phyloP scores from a whole-genome alignment of 2,113 vertebrate species.

The Anguilla japonica region DNA sequence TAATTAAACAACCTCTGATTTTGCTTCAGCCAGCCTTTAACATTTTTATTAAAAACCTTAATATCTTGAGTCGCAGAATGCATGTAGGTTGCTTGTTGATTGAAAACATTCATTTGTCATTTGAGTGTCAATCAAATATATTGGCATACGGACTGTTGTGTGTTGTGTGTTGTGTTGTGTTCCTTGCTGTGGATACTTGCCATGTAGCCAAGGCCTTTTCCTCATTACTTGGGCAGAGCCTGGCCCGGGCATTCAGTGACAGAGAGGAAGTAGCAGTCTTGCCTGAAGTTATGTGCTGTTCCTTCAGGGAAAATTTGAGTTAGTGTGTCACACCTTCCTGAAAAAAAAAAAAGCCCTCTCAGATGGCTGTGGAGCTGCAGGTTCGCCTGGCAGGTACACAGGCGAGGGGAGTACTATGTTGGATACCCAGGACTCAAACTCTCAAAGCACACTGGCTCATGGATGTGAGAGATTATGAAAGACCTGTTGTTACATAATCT shows the following conservation, averaged over 20 bases:
- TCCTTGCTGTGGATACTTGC: neutral
- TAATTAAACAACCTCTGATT: too few relatives aligned
- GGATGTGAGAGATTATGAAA: neutral
- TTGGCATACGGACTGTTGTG: neutral
- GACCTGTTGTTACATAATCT: neutral
- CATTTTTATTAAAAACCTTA: too few relatives aligned
- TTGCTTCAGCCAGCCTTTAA: too few relatives aligned
- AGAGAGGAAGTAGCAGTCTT: slow-evolving; percentile 26
- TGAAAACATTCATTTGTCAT: neutral
- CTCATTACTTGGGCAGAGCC: neutral
- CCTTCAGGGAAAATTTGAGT: slow-evolving; percentile 38
- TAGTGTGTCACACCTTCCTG: slow-evolving; percentile 27
- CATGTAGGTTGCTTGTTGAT: neutral
- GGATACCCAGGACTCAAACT: neutral
- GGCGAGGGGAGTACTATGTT: neutral
- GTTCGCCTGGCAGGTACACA: neutral
- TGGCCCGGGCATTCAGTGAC: neutral
- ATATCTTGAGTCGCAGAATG: neutral
- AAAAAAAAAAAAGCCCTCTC: neutral
- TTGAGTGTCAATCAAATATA: neutral
- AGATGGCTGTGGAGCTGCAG: neutral
- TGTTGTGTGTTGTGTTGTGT: too few relatives aligned
- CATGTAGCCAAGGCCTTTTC: neutral
- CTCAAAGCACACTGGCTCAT: neutral
- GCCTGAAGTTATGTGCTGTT: slow-evolving; percentile 42